These are phyloP conservation scores for Halcyon malimbica DNA, from an alignment of 2,113 vertebrate genomes.

Conservation along the genomic window DNA sequence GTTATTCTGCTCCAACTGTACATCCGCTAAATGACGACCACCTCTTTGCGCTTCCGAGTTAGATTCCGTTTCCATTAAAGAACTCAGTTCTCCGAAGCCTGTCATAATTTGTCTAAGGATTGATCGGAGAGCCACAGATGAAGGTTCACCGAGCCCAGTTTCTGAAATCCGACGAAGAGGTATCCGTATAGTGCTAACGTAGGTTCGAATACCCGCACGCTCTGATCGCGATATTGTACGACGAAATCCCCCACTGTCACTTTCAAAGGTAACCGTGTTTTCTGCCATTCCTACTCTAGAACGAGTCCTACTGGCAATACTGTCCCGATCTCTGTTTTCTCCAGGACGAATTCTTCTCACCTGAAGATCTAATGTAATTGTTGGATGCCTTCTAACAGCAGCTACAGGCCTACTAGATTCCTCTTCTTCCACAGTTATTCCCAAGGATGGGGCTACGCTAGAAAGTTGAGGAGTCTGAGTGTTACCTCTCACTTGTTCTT, in stretches of 20 bases:
- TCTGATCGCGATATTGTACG: constrained; percentile 90
- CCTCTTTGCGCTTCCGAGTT: constrained; percentile 78
- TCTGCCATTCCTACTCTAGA: constrained; percentile 87
- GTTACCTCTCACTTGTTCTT: constrained; percentile 24
- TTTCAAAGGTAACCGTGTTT: constrained; percentile 91
- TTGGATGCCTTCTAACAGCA: constrained; percentile 83
- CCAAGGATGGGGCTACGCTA: constrained; percentile 69
- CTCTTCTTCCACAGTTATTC: constrained; percentile 78
- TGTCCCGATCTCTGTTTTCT: constrained; percentile 89
- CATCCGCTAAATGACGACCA: neutral
- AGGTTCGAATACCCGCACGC: constrained; percentile 88
- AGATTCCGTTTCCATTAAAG: constrained; percentile 91
- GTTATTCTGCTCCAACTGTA: constrained; percentile 1
- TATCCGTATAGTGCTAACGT: constrained; percentile 91
- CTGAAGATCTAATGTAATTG: constrained; percentile 92
- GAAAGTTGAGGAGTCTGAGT: constrained; percentile 52
- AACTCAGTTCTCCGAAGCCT: constrained; percentile 92
- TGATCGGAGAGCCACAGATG: constrained; percentile 88
- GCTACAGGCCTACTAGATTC: constrained; percentile 75
- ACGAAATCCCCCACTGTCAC: constrained; percentile 88
- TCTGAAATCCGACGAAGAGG: constrained; percentile 90
- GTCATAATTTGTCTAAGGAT: constrained; percentile 95
- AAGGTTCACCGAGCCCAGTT: constrained; percentile 87
- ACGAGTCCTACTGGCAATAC: constrained; percentile 91
- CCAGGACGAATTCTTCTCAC: constrained; percentile 91